phyloP scores from a whole-genome alignment of 2,113 vertebrate genomes.

The Rhombomys opimus region DNA sequence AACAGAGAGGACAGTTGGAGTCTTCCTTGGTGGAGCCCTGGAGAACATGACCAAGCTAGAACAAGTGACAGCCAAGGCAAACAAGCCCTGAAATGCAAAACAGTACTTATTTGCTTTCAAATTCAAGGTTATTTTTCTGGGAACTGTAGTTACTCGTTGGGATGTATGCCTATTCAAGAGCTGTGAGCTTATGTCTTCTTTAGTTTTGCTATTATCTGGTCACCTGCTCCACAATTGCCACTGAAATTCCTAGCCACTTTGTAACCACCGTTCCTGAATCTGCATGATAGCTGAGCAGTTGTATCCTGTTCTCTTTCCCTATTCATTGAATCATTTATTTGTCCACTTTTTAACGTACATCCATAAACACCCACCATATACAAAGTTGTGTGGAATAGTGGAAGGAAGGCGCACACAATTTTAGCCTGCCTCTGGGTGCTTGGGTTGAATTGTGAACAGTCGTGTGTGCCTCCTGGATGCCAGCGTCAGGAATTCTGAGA shows the following conservation, averaged over 20 bases:
- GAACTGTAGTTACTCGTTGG: background rate
- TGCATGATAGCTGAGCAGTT: background rate
- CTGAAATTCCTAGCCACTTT: background rate
- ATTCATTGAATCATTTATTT: background rate
- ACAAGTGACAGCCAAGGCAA: background rate
- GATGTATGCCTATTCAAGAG: background rate
- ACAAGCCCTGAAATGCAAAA: background rate
- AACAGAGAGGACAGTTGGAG: background rate
- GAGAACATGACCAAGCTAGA: background rate
- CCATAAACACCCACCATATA: background rate
- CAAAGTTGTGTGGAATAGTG: background rate
- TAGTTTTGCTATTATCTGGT: background rate
- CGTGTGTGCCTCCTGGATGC: background rate
- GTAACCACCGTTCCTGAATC: background rate
- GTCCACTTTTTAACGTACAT: background rate
- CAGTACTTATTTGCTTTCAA: constrained; percentile 31
- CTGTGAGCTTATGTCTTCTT: background rate
- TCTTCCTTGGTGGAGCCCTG: background rate
- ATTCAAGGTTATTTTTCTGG: constrained; percentile 40
- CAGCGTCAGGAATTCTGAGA: background rate
- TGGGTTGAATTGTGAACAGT: background rate
- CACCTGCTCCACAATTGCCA: background rate
- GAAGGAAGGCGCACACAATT: background rate
- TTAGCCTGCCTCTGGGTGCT: background rate
- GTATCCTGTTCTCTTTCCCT: background rate